Percentiles rank a stretch among this genome's conserved stretches.
Conservation (phyloP, 2,113 vertebrate species). For the Cephalophus harveyi region DNA sequence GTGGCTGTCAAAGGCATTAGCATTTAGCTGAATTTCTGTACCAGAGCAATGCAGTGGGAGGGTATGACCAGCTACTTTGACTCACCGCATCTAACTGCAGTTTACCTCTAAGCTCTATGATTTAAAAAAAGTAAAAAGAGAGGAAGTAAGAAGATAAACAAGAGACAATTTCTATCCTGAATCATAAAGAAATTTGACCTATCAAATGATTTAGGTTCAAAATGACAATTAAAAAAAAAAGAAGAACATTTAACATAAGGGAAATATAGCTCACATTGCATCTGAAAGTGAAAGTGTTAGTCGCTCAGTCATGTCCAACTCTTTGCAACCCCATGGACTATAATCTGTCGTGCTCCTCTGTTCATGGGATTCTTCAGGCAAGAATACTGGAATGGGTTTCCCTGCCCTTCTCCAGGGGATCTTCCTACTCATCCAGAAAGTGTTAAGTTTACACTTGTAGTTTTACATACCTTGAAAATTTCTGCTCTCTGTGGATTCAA, state of each 20-base stretch:
- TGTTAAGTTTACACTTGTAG: not conserved
- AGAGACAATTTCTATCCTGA: not conserved
- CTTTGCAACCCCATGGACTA: not conserved
- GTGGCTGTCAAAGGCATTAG: not conserved
- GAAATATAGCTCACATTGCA: not conserved
- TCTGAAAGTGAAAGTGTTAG: not conserved
- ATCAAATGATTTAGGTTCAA: not conserved
- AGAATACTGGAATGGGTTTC: not conserved
- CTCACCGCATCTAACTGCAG: not conserved
- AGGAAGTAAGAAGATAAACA: not conserved
- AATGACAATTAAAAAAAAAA: not conserved
- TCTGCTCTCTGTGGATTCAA: not conserved
- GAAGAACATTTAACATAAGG: not conserved
- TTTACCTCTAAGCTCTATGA: not conserved
- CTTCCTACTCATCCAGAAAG: not conserved
- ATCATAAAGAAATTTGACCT: not conserved
- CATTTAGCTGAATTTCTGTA: not conserved
- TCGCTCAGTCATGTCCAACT: not conserved
- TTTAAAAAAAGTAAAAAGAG: not conserved
- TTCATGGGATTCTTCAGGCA: not conserved
- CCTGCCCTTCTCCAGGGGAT: not conserved
- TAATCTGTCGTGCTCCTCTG: not conserved
- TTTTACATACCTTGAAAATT: not conserved
- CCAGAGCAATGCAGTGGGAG: not conserved
- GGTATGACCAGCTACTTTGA: not conserved